phyloP scores from a whole-genome alignment of 2,797 vertebrate genomes.

The Sebastes elongatus region DNA sequence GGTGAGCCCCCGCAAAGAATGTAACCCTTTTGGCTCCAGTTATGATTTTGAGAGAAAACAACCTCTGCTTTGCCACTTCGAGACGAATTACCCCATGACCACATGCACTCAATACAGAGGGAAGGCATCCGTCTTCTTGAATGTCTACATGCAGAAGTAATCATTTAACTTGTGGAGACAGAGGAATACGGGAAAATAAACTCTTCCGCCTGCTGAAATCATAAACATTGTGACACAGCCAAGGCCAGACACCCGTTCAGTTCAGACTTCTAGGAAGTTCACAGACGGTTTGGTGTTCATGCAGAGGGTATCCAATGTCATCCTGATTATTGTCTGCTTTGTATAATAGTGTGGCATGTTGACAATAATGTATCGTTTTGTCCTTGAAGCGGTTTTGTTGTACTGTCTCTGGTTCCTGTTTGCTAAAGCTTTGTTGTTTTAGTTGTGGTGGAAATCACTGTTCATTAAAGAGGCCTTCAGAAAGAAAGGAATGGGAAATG shows the following conservation, averaged over 20 bases:
- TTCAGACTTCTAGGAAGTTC: neutral
- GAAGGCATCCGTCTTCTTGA: slow-evolving; percentile 14
- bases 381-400: slow-evolving; percentile 22
- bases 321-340: slow-evolving; percentile 30
- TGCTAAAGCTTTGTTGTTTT: slow-evolving; percentile 9
- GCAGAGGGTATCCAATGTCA: slow-evolving; percentile 19
- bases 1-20: slow-evolving; percentile 20
- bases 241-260: slow-evolving; percentile 2
- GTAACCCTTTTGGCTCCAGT: slow-evolving; percentile 45
- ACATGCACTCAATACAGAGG: slow-evolving; percentile 18
- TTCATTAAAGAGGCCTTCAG: neutral
- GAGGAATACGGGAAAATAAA: slow-evolving; percentile 40
- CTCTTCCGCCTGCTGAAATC: slow-evolving; percentile 45
- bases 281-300: slow-evolving; percentile 8
- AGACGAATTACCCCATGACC: slow-evolving; percentile 5
- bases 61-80: slow-evolving; percentile 8
- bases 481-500: neutral
- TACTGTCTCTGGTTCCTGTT: slow-evolving; percentile 17
- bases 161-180: slow-evolving; percentile 21
- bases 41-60: slow-evolving; percentile 30
- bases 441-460: neutral
- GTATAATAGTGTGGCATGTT: slow-evolving; percentile 26
- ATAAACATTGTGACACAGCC: slow-evolving; percentile 41
- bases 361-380: slow-evolving; percentile 31
- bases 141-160: slow-evolving; percentile 30